Conservation (phyloP, 2,113 vertebrate genomes). For the Marmota monax region DNA sequence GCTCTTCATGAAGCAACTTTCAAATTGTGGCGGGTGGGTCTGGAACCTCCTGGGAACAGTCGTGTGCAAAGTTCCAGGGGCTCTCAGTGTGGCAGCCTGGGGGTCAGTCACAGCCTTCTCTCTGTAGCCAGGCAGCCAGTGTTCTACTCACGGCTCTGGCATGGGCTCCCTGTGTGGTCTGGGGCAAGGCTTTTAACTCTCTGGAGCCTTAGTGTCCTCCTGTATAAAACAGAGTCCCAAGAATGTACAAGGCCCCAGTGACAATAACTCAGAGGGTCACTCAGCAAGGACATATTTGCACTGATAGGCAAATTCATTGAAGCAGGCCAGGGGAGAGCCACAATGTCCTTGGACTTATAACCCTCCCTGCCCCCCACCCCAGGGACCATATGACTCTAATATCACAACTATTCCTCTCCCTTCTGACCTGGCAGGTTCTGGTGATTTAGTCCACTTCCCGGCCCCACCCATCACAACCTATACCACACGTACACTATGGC, state of each 20-base stretch:
- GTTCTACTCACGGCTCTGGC: background rate
- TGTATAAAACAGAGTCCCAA: background rate
- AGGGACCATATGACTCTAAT: no score
- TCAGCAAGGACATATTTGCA: background rate
- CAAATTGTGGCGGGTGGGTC: background rate
- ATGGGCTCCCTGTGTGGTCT: background rate
- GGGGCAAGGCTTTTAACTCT: background rate
- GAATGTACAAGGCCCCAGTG: background rate
- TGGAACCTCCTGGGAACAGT: background rate
- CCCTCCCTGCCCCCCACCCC: no score
- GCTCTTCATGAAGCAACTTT: slow-evolving; percentile 11
- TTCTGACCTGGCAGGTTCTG: background rate
- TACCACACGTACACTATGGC: fast-evolving
- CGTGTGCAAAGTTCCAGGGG: background rate
- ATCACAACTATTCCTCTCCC: background rate
- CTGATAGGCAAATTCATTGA: background rate
- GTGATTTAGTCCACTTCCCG: background rate
- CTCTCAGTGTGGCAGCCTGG: background rate
- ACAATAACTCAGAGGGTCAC: background rate
- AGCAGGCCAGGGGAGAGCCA: no score
- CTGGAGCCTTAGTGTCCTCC: background rate
- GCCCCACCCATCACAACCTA: background rate
- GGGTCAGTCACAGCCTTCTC: background rate
- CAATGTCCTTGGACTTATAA: no score
- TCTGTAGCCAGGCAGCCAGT: background rate